A percentile compares a stretch with the other conserved stretches of the same genome.
Conservation (phyloP, 2,888 invertebrate species). For the Drosophila cognata region DNA sequence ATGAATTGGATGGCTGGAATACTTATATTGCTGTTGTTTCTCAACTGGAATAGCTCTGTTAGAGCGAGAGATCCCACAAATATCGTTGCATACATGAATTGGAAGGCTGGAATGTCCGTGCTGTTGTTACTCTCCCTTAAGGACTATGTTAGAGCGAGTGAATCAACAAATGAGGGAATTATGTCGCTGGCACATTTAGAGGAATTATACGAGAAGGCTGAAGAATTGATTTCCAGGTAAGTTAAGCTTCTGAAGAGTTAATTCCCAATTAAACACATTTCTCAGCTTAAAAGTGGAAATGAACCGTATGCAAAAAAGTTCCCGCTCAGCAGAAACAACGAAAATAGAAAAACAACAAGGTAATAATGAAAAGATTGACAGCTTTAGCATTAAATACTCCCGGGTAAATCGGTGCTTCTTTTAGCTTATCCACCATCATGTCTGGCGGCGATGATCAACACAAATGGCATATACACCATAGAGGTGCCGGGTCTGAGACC, state of each 20-base stretch:
- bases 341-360: slow-evolving; percentile 4
- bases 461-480: slow-evolving; percentile 53
- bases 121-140: slow-evolving; percentile 11
- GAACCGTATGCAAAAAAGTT: slow-evolving; percentile 24
- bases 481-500: slow-evolving; percentile 82
- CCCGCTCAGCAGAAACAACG: not conserved
- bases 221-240: slow-evolving; percentile 45
- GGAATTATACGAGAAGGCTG: slow-evolving; percentile 27
- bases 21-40: not conserved
- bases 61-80: not conserved
- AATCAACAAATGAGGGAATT: not conserved
- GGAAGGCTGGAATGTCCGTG: not conserved
- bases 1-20: slow-evolving; percentile 11
- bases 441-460: slow-evolving; percentile 66
- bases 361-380: not conserved
- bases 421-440: slow-evolving; percentile 61
- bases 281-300: slow-evolving; percentile 46
- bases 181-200: not conserved
- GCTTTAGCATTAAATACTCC: not conserved
- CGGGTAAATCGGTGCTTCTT: not conserved
- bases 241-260: not conserved
- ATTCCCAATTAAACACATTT: not conserved
- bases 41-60: slow-evolving; percentile 3
- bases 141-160: not conserved
- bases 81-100: slow-evolving; percentile 10